These are phyloP conservation scores for Macrobrachium nipponense DNA, from an alignment of 1,140 invertebrate genomes.

Conservation along the genomic window DNA sequence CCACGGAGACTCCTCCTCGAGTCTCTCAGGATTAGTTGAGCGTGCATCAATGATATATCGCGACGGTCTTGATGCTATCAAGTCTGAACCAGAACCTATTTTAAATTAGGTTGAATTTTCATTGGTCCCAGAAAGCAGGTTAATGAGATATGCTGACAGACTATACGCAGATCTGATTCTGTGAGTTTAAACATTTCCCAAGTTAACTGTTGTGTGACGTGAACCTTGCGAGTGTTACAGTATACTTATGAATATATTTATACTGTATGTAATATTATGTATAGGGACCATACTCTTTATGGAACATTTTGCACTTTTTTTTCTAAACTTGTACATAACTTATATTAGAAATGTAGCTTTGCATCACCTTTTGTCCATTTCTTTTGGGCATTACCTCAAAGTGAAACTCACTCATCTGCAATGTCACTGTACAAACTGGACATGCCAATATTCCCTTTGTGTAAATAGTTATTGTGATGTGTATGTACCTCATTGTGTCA, in stretches of 20 bases:
- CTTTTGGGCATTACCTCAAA: slow-evolving; percentile 59
- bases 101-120: slow-evolving; percentile 24
- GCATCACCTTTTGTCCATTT: slow-evolving; percentile 52
- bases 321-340: slow-evolving; percentile 50
- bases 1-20: slow-evolving; percentile 28
- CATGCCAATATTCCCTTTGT: slow-evolving; percentile 49
- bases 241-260: slow-evolving; percentile 26
- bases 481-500: slow-evolving; percentile 46
- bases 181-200: no score
- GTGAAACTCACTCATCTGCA: slow-evolving; percentile 55
- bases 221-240: no score
- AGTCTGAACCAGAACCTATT: slow-evolving; percentile 57
- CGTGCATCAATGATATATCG: slow-evolving; percentile 48
- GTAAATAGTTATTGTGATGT: slow-evolving; percentile 50
- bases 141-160: no score
- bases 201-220: no score
- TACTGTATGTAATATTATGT: slow-evolving; percentile 41
- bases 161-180: no score
- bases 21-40: slow-evolving; percentile 33
- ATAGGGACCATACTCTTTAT: slow-evolving; percentile 55
- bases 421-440: slow-evolving; percentile 58
- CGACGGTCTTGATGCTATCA: slow-evolving; percentile 46
- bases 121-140: neutral
- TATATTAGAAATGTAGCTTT: slow-evolving; percentile 51
- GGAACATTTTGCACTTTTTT: slow-evolving; percentile 49